These are phyloP conservation scores for Andricus grossulariae DNA, from an alignment of 1,140 invertebrate species.

Conservation along the genomic window DNA sequence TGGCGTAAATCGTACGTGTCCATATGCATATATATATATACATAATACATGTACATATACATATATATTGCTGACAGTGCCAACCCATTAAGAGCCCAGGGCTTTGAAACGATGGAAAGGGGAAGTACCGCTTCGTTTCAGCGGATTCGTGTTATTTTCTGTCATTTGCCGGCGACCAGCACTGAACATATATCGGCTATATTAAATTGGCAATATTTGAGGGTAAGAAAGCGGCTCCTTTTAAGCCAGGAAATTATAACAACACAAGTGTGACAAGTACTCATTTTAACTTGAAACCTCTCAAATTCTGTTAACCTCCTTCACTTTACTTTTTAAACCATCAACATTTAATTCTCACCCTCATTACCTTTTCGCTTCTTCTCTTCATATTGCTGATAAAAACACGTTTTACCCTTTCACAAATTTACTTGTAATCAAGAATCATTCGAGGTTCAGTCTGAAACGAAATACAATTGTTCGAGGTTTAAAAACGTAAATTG, in stretches of 20 bases:
- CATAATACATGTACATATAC: neutral
- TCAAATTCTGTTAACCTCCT: neutral
- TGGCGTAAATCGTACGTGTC: neutral
- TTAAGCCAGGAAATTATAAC: neutral
- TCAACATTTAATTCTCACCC: neutral
- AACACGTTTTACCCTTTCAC: neutral
- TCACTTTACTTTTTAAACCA: neutral
- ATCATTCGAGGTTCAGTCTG: no score
- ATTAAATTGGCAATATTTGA: neutral
- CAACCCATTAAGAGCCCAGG: constrained; percentile 32
- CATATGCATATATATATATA: neutral
- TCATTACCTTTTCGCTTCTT: neutral
- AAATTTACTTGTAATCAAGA: no score
- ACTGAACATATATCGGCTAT: constrained; percentile 39
- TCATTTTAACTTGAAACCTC: neutral
- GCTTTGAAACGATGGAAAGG: constrained; percentile 31
- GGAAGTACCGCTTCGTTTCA: constrained; percentile 42
- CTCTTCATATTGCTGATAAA: neutral
- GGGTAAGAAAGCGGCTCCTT: no score
- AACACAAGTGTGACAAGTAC: neutral
- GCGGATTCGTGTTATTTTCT: constrained; percentile 50
- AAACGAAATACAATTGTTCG: no score
- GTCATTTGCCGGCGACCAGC: constrained; percentile 50
- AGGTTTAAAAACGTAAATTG: no score
- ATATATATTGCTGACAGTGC: neutral